These are phyloP conservation scores for Orchesellides sinensis DNA, from an alignment of 2,888 invertebrate species.

Conservation along the genomic window DNA sequence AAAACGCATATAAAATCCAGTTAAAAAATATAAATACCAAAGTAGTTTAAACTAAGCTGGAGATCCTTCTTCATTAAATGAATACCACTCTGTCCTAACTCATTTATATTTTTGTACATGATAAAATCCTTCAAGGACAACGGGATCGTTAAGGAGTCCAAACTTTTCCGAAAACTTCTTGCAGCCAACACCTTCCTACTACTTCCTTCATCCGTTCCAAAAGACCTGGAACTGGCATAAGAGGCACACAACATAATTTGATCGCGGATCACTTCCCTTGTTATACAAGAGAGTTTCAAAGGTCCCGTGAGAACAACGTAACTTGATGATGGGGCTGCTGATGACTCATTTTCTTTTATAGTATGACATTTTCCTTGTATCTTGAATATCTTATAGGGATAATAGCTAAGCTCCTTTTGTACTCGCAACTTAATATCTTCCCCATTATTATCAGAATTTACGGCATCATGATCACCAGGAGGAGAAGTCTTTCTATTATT, in stretches of 20 bases:
- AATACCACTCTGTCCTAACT: constrained; percentile 16
- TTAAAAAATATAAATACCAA: constrained; percentile 37
- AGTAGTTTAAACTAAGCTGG: constrained; percentile 32
- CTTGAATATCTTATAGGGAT: constrained; percentile 45
- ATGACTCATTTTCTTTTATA: constrained; percentile 61
- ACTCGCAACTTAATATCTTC: constrained; percentile 15
- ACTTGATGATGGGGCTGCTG: constrained; percentile 31
- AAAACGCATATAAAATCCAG: too few species aligned
- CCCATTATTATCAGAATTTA: neutral
- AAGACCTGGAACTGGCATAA: neutral
- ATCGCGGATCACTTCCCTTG: constrained; percentile 63
- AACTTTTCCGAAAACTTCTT: constrained; percentile 46
- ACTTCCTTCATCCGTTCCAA: neutral
- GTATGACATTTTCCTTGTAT: constrained; percentile 56
- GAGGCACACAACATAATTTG: constrained; percentile 48
- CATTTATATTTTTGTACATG: constrained; percentile 27
- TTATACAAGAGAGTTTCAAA: constrained; percentile 54
- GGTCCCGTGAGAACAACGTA: constrained; percentile 59
- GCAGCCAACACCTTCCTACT: too few species aligned
- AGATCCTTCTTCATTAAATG: constrained; percentile 49
- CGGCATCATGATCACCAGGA: neutral
- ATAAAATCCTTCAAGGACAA: constrained; percentile 37
- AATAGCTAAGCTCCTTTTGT: constrained; percentile 2
- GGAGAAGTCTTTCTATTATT: neutral
- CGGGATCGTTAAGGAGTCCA: constrained; percentile 40